Conservation (phyloP, 2,888 invertebrate species). For the Neoitamus cyanurus region DNA sequence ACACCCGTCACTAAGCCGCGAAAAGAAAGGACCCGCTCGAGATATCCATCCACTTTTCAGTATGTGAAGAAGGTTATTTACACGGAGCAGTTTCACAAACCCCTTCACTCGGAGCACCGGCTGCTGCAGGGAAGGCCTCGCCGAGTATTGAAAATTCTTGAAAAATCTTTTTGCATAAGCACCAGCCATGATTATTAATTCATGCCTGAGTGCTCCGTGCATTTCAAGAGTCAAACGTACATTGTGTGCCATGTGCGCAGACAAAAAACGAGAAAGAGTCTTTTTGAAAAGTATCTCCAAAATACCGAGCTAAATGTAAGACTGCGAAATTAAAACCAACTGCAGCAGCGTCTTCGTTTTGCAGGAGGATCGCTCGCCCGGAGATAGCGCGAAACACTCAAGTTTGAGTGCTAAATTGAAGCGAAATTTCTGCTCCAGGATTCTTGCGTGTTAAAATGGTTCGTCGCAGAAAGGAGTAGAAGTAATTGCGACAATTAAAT, state of each 20-base stretch:
- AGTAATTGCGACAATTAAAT: background rate
- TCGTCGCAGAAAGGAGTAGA: background rate
- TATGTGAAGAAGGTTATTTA: slow-evolving; percentile 45
- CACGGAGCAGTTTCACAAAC: slow-evolving; percentile 31
- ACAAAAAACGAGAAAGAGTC: slow-evolving; percentile 14
- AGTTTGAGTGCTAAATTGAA: background rate
- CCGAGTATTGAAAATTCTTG: slow-evolving; percentile 23
- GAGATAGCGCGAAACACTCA: slow-evolving; percentile 1
- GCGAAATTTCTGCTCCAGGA: background rate
- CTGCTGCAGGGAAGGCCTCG: slow-evolving; percentile 11
- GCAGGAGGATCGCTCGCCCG: background rate
- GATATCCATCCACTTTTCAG: slow-evolving; percentile 23
- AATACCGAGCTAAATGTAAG: slow-evolving; percentile 4
- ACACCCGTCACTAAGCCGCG: slow-evolving; percentile 41
- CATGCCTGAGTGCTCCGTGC: slow-evolving; percentile 42
- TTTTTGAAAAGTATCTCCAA: slow-evolving; percentile 36
- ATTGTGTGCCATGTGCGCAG: slow-evolving; percentile 33
- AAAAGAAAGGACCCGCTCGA: slow-evolving; percentile 40
- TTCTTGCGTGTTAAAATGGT: background rate
- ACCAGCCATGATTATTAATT: slow-evolving; percentile 46
- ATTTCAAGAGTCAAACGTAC: slow-evolving; percentile 36
- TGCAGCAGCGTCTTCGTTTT: background rate
- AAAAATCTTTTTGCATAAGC: slow-evolving; percentile 39
- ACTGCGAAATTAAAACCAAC: background rate
- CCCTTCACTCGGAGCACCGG: slow-evolving; percentile 14